Percentiles rank a stretch among this genome's conserved stretches.
Evolutionary conservation across 2,888 invertebrate genomes (phyloP).

Genomic region (Euzetes globulus): DNA sequence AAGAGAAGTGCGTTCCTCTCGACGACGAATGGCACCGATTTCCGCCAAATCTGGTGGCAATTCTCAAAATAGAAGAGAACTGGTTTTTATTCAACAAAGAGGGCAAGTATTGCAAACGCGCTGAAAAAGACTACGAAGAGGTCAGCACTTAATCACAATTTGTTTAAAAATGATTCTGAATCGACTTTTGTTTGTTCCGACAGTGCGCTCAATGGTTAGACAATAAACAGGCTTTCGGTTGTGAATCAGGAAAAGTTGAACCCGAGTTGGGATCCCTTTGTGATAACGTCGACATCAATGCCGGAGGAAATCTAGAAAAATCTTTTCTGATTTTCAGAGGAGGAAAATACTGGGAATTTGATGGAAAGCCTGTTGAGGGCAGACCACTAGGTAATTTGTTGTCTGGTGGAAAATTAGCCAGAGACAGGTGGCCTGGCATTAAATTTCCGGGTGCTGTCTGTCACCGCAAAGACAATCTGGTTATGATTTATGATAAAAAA

Average conservation of each 20-base stretch:
- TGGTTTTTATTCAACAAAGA: slow-evolving; percentile 16
- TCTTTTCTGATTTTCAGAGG: background rate
- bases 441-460: slow-evolving; percentile 7
- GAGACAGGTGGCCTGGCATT: slow-evolving; percentile 2
- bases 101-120: background rate
- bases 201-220: background rate
- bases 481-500: background rate
- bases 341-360: slow-evolving; percentile 11
- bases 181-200: background rate
- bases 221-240: background rate
- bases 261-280: background rate
- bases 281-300: background rate
- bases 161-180: background rate
- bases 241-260: background rate
- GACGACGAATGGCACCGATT: background rate
- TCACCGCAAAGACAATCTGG: background rate
- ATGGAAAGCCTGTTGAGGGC: background rate
- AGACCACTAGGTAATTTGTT: background rate
- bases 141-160: background rate
- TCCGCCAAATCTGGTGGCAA: slow-evolving; percentile 21
- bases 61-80: background rate
- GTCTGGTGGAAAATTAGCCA: background rate
- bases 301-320: background rate
- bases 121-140: background rate
- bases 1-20: background rate